These are phyloP conservation scores for Pelecanus crispus DNA, from an alignment of 2,113 vertebrate genomes.

Conservation along the genomic window DNA sequence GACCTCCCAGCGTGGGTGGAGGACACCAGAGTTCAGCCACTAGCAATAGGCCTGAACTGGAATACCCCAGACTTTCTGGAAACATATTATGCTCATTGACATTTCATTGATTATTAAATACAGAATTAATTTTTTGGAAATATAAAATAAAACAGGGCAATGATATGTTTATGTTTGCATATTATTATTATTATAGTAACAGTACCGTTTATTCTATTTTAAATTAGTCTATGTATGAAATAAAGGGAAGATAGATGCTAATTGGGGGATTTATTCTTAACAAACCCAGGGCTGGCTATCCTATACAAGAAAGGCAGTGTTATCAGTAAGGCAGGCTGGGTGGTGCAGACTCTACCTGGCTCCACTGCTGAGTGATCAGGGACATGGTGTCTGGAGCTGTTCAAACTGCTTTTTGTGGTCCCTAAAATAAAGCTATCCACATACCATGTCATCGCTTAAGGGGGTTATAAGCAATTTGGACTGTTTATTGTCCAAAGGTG, in stretches of 20 bases:
- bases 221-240: neutral
- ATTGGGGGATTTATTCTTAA: neutral
- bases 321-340: neutral
- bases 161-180: too few species aligned
- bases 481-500: neutral
- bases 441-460: accelerated
- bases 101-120: neutral
- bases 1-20: neutral
- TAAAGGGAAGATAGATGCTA: neutral
- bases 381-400: neutral
- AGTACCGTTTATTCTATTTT: neutral
- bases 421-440: neutral
- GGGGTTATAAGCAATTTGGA: neutral
- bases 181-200: conserved; percentile 18
- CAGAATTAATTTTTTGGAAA: neutral
- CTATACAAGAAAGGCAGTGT: too few species aligned
- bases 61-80: neutral
- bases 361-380: neutral
- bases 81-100: neutral
- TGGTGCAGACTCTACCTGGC: neutral
- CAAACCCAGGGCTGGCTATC: neutral
- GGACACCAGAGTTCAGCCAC: neutral
- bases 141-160: too few species aligned
- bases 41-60: neutral
- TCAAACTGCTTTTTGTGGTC: neutral